Evolutionary conservation across 2,113 vertebrate species (phyloP).

Genomic region (Elephas maximus): DNA sequence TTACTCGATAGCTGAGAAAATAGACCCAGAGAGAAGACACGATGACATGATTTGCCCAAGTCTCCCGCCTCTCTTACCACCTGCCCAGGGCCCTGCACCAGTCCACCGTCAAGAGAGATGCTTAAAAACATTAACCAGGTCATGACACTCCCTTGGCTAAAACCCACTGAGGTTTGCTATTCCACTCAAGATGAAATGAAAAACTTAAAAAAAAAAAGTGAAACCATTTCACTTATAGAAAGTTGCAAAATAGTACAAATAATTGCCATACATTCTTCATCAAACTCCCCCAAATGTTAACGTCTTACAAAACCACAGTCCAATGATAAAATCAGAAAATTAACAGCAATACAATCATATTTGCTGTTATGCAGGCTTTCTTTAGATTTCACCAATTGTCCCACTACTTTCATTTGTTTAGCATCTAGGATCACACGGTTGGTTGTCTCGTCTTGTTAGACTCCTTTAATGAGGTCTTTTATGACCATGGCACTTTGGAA

Average conservation of each 20-base stretch:
- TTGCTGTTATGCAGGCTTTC: neutral
- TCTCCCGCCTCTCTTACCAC: neutral
- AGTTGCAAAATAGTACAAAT: neutral
- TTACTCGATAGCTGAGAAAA: neutral
- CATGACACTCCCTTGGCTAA: neutral
- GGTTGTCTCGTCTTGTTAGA: neutral
- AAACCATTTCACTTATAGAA: constrained; percentile 9
- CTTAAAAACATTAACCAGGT: neutral
- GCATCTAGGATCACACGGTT: neutral
- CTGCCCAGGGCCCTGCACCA: neutral
- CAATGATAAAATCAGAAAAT: neutral
- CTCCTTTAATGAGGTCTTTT: neutral
- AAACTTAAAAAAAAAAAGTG: neutral
- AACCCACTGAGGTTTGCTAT: neutral
- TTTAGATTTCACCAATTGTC: neutral
- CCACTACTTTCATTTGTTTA: neutral
- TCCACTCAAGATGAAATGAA: neutral
- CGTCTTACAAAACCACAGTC: neutral
- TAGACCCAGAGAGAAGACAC: neutral
- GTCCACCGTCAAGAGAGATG: neutral
- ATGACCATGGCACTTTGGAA: neutral
- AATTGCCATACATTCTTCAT: neutral
- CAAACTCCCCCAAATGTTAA: neutral
- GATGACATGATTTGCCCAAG: neutral
- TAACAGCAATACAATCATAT: neutral